Percentiles rank a stretch among this genome's conserved stretches.
These are phyloP conservation scores for Mylabris phalerata DNA, from an alignment of 1,140 invertebrate species.

Conservation along the genomic window DNA sequence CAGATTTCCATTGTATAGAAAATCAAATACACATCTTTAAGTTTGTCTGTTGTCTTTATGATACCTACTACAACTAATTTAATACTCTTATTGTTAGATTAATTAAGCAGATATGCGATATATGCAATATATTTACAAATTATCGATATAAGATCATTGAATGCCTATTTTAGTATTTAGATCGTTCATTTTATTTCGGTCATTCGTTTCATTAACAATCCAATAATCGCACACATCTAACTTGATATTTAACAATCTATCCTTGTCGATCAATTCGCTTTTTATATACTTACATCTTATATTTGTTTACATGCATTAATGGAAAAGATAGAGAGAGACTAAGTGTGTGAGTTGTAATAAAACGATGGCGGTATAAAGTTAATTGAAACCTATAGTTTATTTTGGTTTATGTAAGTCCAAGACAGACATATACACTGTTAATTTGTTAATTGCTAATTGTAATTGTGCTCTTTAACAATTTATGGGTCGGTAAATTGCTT, in stretches of 20 bases:
- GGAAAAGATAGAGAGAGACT: too few relatives aligned
- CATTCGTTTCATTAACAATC: too few relatives aligned
- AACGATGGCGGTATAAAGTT: constrained; percentile 1
- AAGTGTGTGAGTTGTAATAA: background rate
- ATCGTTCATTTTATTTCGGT: too few relatives aligned
- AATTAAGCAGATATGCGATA: background rate
- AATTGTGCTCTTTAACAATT: constrained; percentile 2
- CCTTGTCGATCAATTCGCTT: background rate
- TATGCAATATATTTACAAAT: background rate
- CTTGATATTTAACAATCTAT: background rate
- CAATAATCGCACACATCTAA: too few relatives aligned
- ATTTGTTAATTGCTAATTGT: constrained; percentile 17
- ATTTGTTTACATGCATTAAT: background rate
- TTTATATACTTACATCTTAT: background rate
- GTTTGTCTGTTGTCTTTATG: too few relatives aligned
- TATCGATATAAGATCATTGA: background rate
- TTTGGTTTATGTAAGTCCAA: constrained; percentile 3
- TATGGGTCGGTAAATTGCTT: too few relatives aligned
- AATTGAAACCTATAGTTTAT: constrained; percentile 7
- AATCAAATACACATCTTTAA: too few relatives aligned
- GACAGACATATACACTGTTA: constrained; percentile 10
- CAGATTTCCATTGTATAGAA: too few relatives aligned
- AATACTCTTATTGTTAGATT: too few relatives aligned
- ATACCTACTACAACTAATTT: too few relatives aligned
- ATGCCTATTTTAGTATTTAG: too few relatives aligned